These are phyloP conservation scores for Mythimna vitellina DNA, from an alignment of 2,888 invertebrate species.

Conservation along the genomic window DNA sequence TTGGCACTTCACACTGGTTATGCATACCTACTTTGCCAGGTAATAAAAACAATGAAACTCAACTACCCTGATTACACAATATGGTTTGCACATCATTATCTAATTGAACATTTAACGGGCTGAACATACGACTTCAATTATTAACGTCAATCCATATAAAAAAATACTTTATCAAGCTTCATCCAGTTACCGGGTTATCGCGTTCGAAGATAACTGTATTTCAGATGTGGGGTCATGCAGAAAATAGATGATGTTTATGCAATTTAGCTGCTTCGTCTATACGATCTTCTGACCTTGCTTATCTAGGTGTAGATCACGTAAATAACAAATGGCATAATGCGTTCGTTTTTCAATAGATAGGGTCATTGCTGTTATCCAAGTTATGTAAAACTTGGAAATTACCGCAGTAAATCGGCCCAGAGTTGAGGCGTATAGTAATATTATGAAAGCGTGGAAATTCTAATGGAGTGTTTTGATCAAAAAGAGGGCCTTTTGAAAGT, in stretches of 20 bases:
- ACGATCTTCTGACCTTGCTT: conserved; percentile 46
- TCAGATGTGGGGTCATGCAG: conserved; percentile 38
- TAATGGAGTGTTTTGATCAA: not conserved
- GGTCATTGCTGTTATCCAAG: not conserved
- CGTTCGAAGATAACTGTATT: conserved; percentile 62
- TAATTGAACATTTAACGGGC: conserved; percentile 21
- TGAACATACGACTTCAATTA: conserved; percentile 63
- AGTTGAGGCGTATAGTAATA: not conserved
- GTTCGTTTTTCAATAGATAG: conserved; percentile 35
- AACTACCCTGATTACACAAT: conserved; percentile 5
- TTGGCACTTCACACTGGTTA: too few species aligned
- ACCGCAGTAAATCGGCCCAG: not conserved
- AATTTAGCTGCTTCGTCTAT: conserved; percentile 59
- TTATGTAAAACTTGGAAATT: conserved; percentile 22
- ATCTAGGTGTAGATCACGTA: conserved; percentile 59
- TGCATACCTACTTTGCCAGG: too few species aligned
- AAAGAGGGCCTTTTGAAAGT: too few species aligned
- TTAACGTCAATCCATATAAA: conserved; percentile 74
- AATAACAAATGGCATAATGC: conserved; percentile 47
- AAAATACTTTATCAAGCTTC: conserved; percentile 67
- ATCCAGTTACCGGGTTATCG: conserved; percentile 72
- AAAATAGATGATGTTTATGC: conserved; percentile 69
- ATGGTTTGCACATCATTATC: conserved; percentile 34
- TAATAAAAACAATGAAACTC: not conserved
- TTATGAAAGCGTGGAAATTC: not conserved